Evolutionary conservation across 2,113 vertebrate species (phyloP).

Genomic region (Illadopsis cleaveri): DNA sequence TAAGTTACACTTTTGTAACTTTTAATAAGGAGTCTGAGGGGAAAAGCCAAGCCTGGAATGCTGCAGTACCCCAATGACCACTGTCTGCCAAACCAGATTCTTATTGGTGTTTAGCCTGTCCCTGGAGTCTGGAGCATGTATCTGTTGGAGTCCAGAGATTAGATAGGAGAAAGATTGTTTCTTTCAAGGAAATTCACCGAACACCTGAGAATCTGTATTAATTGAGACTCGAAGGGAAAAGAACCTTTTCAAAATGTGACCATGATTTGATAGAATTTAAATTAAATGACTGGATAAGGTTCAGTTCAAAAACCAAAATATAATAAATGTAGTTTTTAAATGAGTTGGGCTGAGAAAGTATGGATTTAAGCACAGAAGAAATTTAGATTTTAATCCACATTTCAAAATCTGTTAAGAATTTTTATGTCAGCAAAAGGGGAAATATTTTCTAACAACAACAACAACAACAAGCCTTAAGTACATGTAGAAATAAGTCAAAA

Average conservation of each 20-base stretch:
- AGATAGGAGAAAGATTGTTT: background rate
- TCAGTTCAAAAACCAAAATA: background rate
- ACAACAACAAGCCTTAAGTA: too few species aligned
- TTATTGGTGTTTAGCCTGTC: background rate
- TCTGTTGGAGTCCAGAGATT: background rate
- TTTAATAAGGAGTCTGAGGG: background rate
- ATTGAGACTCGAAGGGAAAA: background rate
- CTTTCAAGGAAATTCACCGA: background rate
- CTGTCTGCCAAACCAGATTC: background rate
- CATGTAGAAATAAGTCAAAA: background rate
- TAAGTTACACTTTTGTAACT: background rate
- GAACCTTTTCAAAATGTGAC: background rate
- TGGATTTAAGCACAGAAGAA: background rate
- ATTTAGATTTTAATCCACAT: background rate
- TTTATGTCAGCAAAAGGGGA: background rate
- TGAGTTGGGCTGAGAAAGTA: background rate
- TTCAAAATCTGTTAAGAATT: background rate
- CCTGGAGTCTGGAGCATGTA: background rate
- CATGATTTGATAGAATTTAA: background rate
- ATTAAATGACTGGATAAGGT: background rate
- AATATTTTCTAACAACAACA: background rate
- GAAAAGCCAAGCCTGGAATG: background rate
- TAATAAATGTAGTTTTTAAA: background rate
- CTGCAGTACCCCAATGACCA: background rate
- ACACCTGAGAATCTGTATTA: background rate